phyloP scores from a whole-genome alignment of 2,888 invertebrate species.

The Pollenia labialis region DNA sequence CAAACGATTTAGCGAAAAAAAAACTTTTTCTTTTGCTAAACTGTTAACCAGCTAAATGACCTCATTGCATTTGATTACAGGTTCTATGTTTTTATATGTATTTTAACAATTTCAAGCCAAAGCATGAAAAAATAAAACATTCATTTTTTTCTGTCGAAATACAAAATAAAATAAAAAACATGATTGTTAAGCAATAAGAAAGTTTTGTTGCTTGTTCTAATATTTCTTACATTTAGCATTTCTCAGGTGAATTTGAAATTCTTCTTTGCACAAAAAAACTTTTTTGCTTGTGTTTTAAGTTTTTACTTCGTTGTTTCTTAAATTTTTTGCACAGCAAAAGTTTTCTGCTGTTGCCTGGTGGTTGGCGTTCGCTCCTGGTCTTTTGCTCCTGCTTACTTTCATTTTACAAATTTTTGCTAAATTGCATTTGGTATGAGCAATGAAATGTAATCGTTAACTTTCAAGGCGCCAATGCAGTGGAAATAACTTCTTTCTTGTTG shows the following conservation, averaged over 20 bases:
- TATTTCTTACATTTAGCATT: slow-evolving; percentile 52
- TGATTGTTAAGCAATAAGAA: slow-evolving; percentile 56
- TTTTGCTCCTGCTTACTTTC: slow-evolving; percentile 44
- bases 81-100: slow-evolving; percentile 44
- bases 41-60: slow-evolving; percentile 70
- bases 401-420: slow-evolving; percentile 66
- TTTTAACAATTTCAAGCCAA: slow-evolving; percentile 35
- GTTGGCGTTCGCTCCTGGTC: slow-evolving; percentile 28
- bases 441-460: slow-evolving; percentile 73
- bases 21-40: slow-evolving; percentile 36
- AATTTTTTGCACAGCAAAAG: slow-evolving; percentile 29
- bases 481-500: slow-evolving; percentile 67
- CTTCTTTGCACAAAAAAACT: slow-evolving; percentile 21
- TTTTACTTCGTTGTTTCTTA: slow-evolving; percentile 4
- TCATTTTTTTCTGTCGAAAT: not conserved
- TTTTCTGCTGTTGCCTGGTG: slow-evolving; percentile 16
- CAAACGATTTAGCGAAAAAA: not conserved
- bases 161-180: slow-evolving; percentile 18
- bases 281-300: slow-evolving; percentile 43
- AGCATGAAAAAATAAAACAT: not conserved
- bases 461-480: slow-evolving; percentile 72
- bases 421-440: slow-evolving; percentile 70
- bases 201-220: slow-evolving; percentile 58
- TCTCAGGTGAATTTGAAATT: slow-evolving; percentile 66
- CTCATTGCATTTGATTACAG: slow-evolving; percentile 70